A percentile compares a stretch with the other conserved stretches of the same genome.
phyloP scores from a whole-genome alignment of 2,888 invertebrate species.

The Eristalis arbustorum region DNA sequence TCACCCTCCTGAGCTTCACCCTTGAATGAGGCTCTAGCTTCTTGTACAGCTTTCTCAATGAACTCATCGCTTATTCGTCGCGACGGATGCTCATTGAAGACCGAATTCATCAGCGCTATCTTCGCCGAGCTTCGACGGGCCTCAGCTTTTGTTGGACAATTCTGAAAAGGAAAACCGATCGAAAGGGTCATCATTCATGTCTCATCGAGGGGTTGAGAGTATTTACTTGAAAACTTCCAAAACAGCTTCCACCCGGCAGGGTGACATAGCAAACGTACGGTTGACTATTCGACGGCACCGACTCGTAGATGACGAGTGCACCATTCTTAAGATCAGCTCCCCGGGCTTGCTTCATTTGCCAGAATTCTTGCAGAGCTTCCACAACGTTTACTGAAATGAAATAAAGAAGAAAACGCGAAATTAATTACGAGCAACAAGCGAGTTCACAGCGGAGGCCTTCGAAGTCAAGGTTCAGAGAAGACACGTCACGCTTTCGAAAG shows the following conservation, averaged over 20 bases:
- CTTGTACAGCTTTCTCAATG: conserved; percentile 94
- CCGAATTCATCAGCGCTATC: conserved; percentile 97
- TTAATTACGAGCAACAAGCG: not conserved
- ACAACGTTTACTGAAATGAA: conserved; percentile 91
- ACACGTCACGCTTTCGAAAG: no score
- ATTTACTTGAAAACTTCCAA: conserved; percentile 94
- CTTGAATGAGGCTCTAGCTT: conserved; percentile 93
- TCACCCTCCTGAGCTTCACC: conserved; percentile 83
- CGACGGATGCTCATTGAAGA: conserved; percentile 97
- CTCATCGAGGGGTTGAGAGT: not conserved
- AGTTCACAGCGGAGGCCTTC: no score
- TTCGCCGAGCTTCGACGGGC: conserved; percentile 96
- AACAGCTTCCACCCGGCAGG: conserved; percentile 96
- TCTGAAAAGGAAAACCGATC: conserved; percentile 81
- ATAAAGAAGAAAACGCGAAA: conserved; percentile 8
- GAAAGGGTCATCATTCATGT: not conserved
- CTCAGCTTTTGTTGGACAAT: conserved; percentile 96
- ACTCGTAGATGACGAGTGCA: conserved; percentile 96
- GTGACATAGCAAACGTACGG: conserved; percentile 98
- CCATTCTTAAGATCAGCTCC: conserved; percentile 92
- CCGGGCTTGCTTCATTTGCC: conserved; percentile 97
- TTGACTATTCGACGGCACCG: conserved; percentile 93
- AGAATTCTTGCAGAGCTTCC: conserved; percentile 97
- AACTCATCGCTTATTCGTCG: conserved; percentile 95
- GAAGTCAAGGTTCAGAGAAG: no score